A percentile compares a stretch with the other conserved stretches of the same genome.
These are phyloP conservation scores for Acronicta aceris DNA, from an alignment of 2,888 invertebrate genomes.

Conservation along the genomic window DNA sequence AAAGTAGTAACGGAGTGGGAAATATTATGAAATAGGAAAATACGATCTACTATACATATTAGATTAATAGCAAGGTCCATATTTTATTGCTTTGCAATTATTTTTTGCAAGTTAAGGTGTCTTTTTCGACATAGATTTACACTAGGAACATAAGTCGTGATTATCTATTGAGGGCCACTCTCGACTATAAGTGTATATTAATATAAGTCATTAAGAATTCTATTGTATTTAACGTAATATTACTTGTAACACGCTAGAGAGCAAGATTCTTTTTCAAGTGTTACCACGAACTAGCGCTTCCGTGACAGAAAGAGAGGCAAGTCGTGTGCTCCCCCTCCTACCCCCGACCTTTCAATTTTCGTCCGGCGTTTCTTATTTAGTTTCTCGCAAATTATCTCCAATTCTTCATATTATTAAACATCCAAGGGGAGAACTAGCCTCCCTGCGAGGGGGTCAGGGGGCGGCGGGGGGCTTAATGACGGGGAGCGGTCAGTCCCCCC, in stretches of 20 bases:
- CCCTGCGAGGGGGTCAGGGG: conserved; percentile 67
- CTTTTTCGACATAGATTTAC: too few species aligned
- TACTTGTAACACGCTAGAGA: conserved; percentile 27
- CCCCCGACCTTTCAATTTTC: conserved; percentile 86
- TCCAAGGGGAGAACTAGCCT: conserved; percentile 84
- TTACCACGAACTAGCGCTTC: conserved; percentile 47
- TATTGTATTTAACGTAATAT: conserved; percentile 17
- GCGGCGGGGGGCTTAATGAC: conserved; percentile 82
- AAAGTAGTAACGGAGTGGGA: too few species aligned
- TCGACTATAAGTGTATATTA: neutral
- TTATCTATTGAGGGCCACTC: neutral
- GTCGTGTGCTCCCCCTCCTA: conserved; percentile 20
- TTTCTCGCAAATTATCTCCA: conserved; percentile 90
- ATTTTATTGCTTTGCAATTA: too few species aligned
- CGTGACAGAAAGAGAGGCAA: conserved; percentile 59
- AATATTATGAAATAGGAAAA: too few species aligned
- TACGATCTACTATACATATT: too few species aligned
- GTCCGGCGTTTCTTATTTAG: conserved; percentile 89
- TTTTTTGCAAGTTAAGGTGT: too few species aligned
- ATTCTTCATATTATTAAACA: conserved; percentile 90
- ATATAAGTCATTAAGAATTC: neutral
- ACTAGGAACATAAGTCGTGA: neutral
- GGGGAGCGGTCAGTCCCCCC: conserved; percentile 85
- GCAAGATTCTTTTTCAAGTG: conserved; percentile 36
- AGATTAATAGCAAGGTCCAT: too few species aligned